Percentiles rank a stretch among this genome's conserved stretches.
These are phyloP conservation scores for Cygnus buccinator DNA, from an alignment of 2,113 vertebrate species.

Conservation along the genomic window DNA sequence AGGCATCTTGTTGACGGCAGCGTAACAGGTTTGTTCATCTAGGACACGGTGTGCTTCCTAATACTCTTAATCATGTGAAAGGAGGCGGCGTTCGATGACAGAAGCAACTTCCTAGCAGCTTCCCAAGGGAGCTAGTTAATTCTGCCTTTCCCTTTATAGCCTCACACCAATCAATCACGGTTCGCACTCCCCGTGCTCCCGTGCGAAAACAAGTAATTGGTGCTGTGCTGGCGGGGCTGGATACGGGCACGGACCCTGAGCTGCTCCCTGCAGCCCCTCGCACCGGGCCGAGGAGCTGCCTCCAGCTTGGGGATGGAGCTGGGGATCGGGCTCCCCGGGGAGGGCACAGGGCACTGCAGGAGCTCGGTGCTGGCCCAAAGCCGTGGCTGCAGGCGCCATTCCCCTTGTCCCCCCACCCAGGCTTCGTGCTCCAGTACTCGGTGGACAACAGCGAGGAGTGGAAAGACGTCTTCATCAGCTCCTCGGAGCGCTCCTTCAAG, in stretches of 20 bases:
- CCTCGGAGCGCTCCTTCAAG: slow-evolving; percentile 92
- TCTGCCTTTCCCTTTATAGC: slow-evolving; percentile 21
- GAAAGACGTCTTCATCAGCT: slow-evolving; percentile 97
- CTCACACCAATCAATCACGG: neutral
- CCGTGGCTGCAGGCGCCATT: neutral
- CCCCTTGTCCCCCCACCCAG: slow-evolving; percentile 55
- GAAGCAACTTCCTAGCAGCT: slow-evolving; percentile 35
- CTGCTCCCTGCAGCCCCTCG: neutral
- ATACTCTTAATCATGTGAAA: neutral
- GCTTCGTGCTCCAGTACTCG: slow-evolving; percentile 97
- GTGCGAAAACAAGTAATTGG: neutral
- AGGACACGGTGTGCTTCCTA: slow-evolving; percentile 20
- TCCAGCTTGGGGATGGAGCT: too few relatives aligned
- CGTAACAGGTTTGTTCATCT: neutral
- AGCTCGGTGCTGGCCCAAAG: neutral
- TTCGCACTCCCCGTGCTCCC: neutral
- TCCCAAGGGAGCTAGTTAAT: slow-evolving; percentile 21
- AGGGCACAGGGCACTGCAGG: rapidly evolving
- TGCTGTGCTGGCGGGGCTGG: neutral
- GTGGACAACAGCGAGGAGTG: slow-evolving; percentile 98
- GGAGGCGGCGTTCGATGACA: neutral
- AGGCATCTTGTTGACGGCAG: rapidly evolving
- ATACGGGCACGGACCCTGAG: neutral
- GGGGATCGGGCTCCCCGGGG: neutral
- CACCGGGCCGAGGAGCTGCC: too few relatives aligned